phyloP scores from a whole-genome alignment of 1,140 invertebrate species.

The Notospermus geniculatus region DNA sequence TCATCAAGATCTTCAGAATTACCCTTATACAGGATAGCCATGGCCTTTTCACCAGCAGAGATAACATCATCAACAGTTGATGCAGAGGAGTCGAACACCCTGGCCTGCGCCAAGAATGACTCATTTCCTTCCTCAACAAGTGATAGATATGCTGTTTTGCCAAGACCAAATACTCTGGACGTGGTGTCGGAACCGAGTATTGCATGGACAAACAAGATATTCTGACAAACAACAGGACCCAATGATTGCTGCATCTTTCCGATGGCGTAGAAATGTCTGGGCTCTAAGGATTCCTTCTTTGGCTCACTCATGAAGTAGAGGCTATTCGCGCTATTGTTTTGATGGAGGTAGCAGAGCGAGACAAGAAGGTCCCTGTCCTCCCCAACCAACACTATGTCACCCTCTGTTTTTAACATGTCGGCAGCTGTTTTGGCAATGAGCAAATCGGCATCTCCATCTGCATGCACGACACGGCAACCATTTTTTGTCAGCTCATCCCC shows the following conservation, averaged over 20 bases:
- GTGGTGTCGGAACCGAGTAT: conserved; percentile 22
- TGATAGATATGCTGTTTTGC: conserved; percentile 12
- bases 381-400: conserved; percentile 14
- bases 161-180: conserved; percentile 18
- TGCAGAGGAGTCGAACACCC: neutral
- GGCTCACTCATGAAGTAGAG: conserved; percentile 5
- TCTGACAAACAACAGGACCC: neutral
- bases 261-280: neutral
- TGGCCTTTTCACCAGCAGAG: conserved; percentile 16
- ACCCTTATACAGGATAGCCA: conserved; percentile 16
- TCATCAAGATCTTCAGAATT: neutral
- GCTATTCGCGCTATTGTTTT: neutral
- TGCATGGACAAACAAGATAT: conserved; percentile 16
- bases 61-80: conserved; percentile 5
- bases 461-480: conserved; percentile 9
- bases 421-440: conserved; percentile 23
- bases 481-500: conserved; percentile 10
- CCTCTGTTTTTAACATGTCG: neutral
- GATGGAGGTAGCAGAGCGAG: conserved; percentile 16
- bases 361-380: conserved; percentile 28
- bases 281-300: conserved; percentile 4
- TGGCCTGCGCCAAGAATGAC: neutral
- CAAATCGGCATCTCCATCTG: conserved; percentile 24
- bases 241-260: neutral
- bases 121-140: neutral